Base-by-base conservation (phyloP, 2,888 invertebrate species). In the Hetaerina titia region DNA sequence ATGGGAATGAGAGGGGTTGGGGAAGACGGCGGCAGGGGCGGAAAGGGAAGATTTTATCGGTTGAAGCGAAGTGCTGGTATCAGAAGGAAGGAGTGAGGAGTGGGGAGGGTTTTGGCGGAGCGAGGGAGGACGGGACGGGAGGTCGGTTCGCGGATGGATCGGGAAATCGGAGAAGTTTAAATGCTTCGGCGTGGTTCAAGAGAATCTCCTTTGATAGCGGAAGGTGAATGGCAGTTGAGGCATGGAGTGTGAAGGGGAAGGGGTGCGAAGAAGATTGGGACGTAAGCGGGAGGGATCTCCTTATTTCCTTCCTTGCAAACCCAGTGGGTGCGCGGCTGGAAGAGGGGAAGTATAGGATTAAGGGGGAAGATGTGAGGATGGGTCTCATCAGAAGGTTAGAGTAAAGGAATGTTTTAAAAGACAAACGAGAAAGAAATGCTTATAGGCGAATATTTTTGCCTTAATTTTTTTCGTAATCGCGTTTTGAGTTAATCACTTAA, bases 321-420 rank as follows among this genome's bases (percentile, higher is more conserved):
- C 60, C 60, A 60, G 60, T 45, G 45, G 60, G 60, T 15, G 6
- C 2, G 60, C 17, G 60, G 7, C 8, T 64, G 90, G 64, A 90
- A 90, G 64, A 64, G 90, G 90, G 89, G 89, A 89, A 31, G 90
- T 90, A 58, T 64, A 31, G 64, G 64, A 64, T 90, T 90, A 90
- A 64, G 64, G 64, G 31, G 90, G 64, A 64, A 64, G 63, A 64
- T 45, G 90, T 90, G 90, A 90, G 31, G 64, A 45, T 90, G 64
- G 90, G 90, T 64, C 64, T 90, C 90, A 90, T 64, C 31, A 64
- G 64, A 64, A 69, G 64, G 64, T 64, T 90, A 64, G 45, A 64
- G 64, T 64, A 90, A 64, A 2, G 90, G 64, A 64, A 90, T 90
- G 64, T 90, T 90, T 90, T 90, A 31, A 45, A 64, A 90, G 64